phyloP scores from a whole-genome alignment of 2,888 invertebrate species.

The Erannis defoliaria region DNA sequence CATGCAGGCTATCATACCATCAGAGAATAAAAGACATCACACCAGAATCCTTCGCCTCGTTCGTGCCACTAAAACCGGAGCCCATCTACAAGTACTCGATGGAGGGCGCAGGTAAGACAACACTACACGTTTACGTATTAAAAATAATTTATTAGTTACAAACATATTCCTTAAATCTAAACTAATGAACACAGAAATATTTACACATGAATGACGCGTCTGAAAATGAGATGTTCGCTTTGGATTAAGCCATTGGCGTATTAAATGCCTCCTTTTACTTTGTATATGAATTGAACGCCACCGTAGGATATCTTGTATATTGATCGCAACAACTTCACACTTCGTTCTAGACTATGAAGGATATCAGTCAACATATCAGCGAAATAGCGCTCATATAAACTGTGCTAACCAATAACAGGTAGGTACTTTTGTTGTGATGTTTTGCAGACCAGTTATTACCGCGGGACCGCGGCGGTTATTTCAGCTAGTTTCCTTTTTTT shows the following conservation, averaged over 20 bases:
- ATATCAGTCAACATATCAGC: not conserved
- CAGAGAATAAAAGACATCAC: conserved; percentile 97
- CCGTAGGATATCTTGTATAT: conserved; percentile 32
- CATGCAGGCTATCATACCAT: conserved; percentile 94
- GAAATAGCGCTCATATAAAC: not conserved
- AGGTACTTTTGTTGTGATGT: not conserved
- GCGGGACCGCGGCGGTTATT: not conserved
- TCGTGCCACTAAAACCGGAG: conserved; percentile 94
- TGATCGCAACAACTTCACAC: not conserved
- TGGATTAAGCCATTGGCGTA: conserved; percentile 44
- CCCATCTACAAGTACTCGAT: conserved; percentile 96
- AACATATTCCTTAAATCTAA: conserved; percentile 69
- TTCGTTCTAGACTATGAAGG: not conserved
- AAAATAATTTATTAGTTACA: conserved; percentile 59
- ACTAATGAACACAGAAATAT: conserved; percentile 73
- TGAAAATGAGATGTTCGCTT: conserved; percentile 45
- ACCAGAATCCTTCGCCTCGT: conserved; percentile 93
- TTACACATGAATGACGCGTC: conserved; percentile 70
- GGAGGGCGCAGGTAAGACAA: conserved; percentile 91
- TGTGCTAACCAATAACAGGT: not conserved
- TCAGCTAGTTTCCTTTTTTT: not conserved
- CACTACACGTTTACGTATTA: conserved; percentile 65
- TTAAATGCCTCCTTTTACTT: conserved; percentile 68
- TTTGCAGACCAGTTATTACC: not conserved
- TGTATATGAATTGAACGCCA: conserved; percentile 49